Conservation (phyloP, 2,113 vertebrate species). For the Xenopus laevis region DNA sequence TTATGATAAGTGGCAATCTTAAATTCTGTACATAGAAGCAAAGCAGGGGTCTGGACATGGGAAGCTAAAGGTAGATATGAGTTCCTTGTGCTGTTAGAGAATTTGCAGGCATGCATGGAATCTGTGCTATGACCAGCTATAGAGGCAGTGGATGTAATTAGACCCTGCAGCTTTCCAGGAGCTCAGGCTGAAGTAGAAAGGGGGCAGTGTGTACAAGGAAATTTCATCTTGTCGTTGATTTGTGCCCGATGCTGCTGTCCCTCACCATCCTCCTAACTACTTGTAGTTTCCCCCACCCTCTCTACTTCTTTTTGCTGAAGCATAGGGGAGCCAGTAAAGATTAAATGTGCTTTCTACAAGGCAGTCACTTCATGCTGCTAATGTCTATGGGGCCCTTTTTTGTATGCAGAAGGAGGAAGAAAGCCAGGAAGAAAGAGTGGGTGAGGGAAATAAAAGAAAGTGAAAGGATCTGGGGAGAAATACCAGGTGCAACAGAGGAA, state of each 20-base stretch:
- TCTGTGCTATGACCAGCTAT: slow-evolving; percentile 69
- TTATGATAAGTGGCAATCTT: background rate
- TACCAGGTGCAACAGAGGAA: background rate
- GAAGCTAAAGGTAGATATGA: slow-evolving; percentile 47
- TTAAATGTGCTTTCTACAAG: slow-evolving; percentile 95
- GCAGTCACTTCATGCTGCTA: slow-evolving; percentile 87
- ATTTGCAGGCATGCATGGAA: slow-evolving; percentile 66
- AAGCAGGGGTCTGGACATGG: slow-evolving; percentile 16
- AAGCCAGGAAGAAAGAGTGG: background rate
- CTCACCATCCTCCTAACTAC: slow-evolving; percentile 77
- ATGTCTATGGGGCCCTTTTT: slow-evolving; percentile 68
- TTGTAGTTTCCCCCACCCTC: slow-evolving; percentile 45
- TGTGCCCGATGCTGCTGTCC: slow-evolving; percentile 73
- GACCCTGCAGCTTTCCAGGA: slow-evolving; percentile 69
- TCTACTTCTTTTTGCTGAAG: slow-evolving; percentile 74
- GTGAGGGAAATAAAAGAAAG: slow-evolving; percentile 13
- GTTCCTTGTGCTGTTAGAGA: slow-evolving; percentile 64
- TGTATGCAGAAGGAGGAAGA: slow-evolving; percentile 37
- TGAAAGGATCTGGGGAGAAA: slow-evolving; percentile 16
- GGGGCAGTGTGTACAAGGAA: slow-evolving; percentile 81
- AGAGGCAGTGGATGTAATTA: slow-evolving; percentile 59
- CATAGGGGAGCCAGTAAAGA: slow-evolving; percentile 88
- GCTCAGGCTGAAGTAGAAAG: slow-evolving; percentile 71
- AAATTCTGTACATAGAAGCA: background rate
- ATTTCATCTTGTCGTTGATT: slow-evolving; percentile 84